Evolutionary conservation across 2,797 vertebrate genomes (phyloP).

Genomic region (Nasua narica): DNA sequence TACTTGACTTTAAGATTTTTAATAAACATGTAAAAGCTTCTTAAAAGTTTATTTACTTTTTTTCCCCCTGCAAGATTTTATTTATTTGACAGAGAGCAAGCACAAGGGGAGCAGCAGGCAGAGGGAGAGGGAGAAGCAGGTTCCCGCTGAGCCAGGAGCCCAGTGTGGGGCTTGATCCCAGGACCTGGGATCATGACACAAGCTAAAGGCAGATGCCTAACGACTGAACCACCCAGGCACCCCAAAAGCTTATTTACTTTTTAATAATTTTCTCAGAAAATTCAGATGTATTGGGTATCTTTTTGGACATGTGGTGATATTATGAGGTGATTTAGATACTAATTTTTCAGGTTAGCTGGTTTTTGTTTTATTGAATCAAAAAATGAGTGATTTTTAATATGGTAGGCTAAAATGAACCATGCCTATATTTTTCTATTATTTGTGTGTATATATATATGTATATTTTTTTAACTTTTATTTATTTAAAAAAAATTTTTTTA

Average conservation of each 20-base stretch:
- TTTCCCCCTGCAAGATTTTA: background rate
- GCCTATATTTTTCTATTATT: background rate
- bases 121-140: background rate
- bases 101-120: background rate
- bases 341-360: slow-evolving; percentile 39
- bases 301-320: slow-evolving; percentile 2
- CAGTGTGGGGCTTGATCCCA: background rate
- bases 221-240: background rate
- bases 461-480: background rate
- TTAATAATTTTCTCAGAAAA: slow-evolving; percentile 32
- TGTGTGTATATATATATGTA: background rate
- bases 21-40: slow-evolving; percentile 23
- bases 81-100: background rate
- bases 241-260: background rate
- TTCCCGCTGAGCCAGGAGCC: background rate
- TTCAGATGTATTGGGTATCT: background rate
- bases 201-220: background rate
- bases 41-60: slow-evolving; percentile 14
- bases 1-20: slow-evolving; percentile 38
- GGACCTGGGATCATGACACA: background rate
- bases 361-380: slow-evolving; percentile 43
- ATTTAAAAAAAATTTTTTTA: background rate
- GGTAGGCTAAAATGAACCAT: background rate
- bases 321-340: slow-evolving; percentile 5
- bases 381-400: background rate